phyloP scores from a whole-genome alignment of 2,888 invertebrate species.

The Agrochola lota region DNA sequence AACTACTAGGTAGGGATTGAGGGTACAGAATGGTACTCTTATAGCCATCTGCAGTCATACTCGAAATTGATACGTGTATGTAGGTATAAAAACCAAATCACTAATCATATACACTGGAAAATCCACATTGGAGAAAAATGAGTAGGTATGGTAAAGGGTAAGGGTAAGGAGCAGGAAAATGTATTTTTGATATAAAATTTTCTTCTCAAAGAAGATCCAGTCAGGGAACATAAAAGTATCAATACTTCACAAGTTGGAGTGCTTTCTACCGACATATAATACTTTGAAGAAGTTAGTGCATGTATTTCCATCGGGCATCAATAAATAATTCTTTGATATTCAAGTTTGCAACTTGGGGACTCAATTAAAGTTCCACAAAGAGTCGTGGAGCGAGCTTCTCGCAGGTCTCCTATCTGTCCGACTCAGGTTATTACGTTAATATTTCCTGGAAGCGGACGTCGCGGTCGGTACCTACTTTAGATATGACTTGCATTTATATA shows the following conservation, averaged over 20 bases:
- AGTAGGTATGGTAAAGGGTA: background rate
- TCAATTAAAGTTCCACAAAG: constrained; percentile 80
- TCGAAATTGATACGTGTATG: background rate
- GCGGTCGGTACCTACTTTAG: background rate
- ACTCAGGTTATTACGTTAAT: constrained; percentile 48
- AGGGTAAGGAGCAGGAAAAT: background rate
- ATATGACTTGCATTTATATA: background rate
- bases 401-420: constrained; percentile 56
- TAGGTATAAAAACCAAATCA: background rate
- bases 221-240: constrained; percentile 21
- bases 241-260: constrained; percentile 39
- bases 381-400: constrained; percentile 56
- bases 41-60: background rate
- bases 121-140: constrained; percentile 4
- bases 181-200: background rate
- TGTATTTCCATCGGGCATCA: constrained; percentile 61
- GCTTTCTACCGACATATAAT: constrained; percentile 29
- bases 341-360: constrained; percentile 71
- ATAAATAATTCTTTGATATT: constrained; percentile 74
- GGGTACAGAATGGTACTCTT: background rate
- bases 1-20: too few species aligned
- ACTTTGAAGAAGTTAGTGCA: constrained; percentile 62
- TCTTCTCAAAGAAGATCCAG: constrained; percentile 1
- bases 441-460: constrained; percentile 32
- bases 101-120: background rate